Conservation (phyloP, 1,140 invertebrate species). For the Drosophila sproati region DNA sequence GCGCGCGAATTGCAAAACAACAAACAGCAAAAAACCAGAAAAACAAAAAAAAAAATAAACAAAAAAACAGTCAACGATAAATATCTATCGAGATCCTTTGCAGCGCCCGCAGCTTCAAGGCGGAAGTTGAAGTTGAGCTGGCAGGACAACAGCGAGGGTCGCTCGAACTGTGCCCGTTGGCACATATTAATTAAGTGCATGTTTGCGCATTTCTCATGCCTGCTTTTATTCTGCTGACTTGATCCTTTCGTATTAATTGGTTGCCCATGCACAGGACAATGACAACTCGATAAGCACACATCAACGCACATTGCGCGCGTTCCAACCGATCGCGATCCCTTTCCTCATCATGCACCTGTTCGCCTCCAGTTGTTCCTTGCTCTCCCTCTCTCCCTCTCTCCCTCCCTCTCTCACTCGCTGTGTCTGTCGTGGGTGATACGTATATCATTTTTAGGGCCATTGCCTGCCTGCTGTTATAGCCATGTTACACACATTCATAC, state of each 20-base stretch:
- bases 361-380: background rate
- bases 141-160: slow-evolving; percentile 37
- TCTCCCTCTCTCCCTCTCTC: too few species aligned
- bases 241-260: slow-evolving; percentile 72
- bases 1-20: slow-evolving; percentile 56
- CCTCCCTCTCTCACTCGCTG: slow-evolving; percentile 2
- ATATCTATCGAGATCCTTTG: slow-evolving; percentile 43
- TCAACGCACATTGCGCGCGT: slow-evolving; percentile 70
- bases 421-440: slow-evolving; percentile 61
- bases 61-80: slow-evolving; percentile 48
- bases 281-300: slow-evolving; percentile 80
- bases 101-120: slow-evolving; percentile 53
- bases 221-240: slow-evolving; percentile 6
- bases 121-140: slow-evolving; percentile 44
- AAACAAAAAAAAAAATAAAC: too few species aligned
- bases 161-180: slow-evolving; percentile 52
- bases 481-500: slow-evolving; percentile 33
- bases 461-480: slow-evolving; percentile 54
- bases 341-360: slow-evolving; percentile 71
- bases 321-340: slow-evolving; percentile 27
- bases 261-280: slow-evolving; percentile 52
- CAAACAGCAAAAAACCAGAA: too few species aligned
- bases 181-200: slow-evolving; percentile 78
- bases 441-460: slow-evolving; percentile 64
- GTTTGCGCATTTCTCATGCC: slow-evolving; percentile 67